A percentile compares a stretch with the other conserved stretches of the same genome.
Evolutionary conservation across 1,140 invertebrate species (phyloP).

Genomic region (Pseudomyrmex sp.): DNA sequence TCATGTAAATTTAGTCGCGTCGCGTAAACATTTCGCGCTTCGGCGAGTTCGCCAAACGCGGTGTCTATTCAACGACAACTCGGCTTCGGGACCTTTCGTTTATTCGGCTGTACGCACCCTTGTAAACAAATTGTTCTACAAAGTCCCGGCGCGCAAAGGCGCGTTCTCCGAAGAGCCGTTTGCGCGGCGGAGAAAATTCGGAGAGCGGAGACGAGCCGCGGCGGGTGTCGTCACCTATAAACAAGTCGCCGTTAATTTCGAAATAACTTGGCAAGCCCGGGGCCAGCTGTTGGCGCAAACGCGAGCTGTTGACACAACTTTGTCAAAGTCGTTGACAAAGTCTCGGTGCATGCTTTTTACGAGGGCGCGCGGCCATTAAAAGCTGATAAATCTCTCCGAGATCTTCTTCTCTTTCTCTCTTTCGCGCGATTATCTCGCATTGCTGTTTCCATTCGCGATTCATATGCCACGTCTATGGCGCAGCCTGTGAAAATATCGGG

Average conservation of each 20-base stretch:
- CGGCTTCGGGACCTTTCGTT: conserved; percentile 43
- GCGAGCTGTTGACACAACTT: conserved; percentile 82
- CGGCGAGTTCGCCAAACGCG: conserved; percentile 47
- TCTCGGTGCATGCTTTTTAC: conserved; percentile 80
- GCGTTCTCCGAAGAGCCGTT: conserved; percentile 68
- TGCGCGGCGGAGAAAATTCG: conserved; percentile 29
- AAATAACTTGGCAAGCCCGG: conserved; percentile 78
- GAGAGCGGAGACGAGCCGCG: conserved; percentile 16
- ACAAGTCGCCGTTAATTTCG: conserved; percentile 82
- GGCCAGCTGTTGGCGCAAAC: conserved; percentile 81
- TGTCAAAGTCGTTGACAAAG: conserved; percentile 85
- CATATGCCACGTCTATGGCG: conserved; percentile 23
- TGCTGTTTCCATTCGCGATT: conserved; percentile 66
- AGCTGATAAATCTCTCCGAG: conserved; percentile 77
- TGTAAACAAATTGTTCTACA: conserved; percentile 72
- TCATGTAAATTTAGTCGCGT: conserved; percentile 56
- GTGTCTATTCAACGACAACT: conserved; percentile 18
- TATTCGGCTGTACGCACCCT: conserved; percentile 42
- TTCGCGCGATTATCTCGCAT: conserved; percentile 20
- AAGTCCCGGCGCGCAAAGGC: conserved; percentile 52
- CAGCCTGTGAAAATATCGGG: conserved; percentile 76
- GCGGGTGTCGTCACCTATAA: conserved; percentile 74
- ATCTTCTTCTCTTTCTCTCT: background rate
- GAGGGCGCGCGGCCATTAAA: conserved; percentile 81
- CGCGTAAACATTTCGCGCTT: conserved; percentile 37